Conservation (phyloP, 2,888 invertebrate species). For the Amaurobius ferox region DNA sequence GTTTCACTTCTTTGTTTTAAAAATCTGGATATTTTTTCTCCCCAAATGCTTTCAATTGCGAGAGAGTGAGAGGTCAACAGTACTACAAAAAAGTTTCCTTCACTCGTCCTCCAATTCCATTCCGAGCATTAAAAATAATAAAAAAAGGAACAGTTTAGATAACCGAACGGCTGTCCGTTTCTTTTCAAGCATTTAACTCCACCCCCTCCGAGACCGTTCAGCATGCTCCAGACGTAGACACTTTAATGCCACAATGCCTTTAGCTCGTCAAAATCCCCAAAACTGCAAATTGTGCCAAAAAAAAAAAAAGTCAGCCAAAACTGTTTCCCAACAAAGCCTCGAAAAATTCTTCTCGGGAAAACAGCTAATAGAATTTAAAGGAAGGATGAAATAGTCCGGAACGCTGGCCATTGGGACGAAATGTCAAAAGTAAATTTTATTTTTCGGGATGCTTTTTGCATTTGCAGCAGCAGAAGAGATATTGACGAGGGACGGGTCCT, state of each 20-base stretch:
- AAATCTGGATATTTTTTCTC: no score
- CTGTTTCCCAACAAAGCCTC: slow-evolving; percentile 10
- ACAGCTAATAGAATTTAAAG: not conserved
- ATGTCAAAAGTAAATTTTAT: slow-evolving; percentile 18
- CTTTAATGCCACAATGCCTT: not conserved
- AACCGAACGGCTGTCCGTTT: not conserved
- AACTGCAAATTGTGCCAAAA: slow-evolving; percentile 27
- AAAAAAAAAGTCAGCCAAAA: no score
- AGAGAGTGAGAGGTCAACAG: no score
- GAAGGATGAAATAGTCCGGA: not conserved
- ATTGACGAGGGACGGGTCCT: not conserved
- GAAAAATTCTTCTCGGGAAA: not conserved
- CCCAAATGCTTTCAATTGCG: no score
- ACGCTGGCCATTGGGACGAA: not conserved
- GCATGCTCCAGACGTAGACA: not conserved
- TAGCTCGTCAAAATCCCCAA: not conserved
- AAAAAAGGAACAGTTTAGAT: not conserved
- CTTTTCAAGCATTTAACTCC: not conserved
- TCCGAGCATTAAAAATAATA: not conserved
- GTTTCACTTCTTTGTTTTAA: no score
- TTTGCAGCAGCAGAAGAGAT: not conserved
- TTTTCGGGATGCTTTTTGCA: not conserved
- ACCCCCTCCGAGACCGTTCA: not conserved
- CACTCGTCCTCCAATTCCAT: not conserved
- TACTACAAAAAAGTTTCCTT: not conserved